Conservation (phyloP, 2,797 vertebrate species). For the Enteromius unitaeniatus region DNA sequence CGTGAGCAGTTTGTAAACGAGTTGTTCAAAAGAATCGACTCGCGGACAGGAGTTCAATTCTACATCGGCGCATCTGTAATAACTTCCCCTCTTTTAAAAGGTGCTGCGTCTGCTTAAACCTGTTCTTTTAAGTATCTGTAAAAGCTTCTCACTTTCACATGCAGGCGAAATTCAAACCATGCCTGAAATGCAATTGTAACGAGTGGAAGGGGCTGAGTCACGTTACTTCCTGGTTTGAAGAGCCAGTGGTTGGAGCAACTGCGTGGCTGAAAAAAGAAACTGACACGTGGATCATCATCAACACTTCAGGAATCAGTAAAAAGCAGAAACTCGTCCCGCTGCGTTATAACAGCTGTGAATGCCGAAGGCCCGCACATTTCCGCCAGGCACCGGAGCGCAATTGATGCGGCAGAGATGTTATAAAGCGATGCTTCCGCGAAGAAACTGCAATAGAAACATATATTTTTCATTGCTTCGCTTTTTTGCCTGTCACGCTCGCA, state of each 20-base stretch:
- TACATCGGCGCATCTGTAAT: neutral
- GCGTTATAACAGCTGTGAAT: neutral
- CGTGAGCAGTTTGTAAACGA: neutral
- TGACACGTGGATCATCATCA: slow-evolving; percentile 85
- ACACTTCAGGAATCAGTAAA: slow-evolving; percentile 64
- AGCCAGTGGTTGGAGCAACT: slow-evolving; percentile 71
- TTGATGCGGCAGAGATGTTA: neutral
- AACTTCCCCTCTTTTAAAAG: neutral
- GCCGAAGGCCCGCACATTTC: neutral
- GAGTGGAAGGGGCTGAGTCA: slow-evolving; percentile 57
- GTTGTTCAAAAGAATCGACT: slow-evolving; percentile 3
- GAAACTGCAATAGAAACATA: slow-evolving; percentile 6
- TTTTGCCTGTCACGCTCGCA: slow-evolving; percentile 13
- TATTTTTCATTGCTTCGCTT: slow-evolving; percentile 29
- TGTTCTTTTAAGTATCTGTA: neutral
- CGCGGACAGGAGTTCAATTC: neutral
- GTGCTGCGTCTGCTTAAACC: neutral
- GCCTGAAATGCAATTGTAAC: slow-evolving; percentile 37
- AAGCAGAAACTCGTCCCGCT: slow-evolving; percentile 48
- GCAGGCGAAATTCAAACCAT: neutral
- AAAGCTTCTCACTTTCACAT: neutral
- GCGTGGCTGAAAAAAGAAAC: slow-evolving; percentile 70
- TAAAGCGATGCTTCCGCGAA: slow-evolving; percentile 51
- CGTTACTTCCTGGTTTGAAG: slow-evolving; percentile 76
- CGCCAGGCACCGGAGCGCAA: neutral